Percentiles rank a stretch among this genome's conserved stretches.
phyloP scores from a whole-genome alignment of 2,113 vertebrate genomes.

The Dinomys branickii region DNA sequence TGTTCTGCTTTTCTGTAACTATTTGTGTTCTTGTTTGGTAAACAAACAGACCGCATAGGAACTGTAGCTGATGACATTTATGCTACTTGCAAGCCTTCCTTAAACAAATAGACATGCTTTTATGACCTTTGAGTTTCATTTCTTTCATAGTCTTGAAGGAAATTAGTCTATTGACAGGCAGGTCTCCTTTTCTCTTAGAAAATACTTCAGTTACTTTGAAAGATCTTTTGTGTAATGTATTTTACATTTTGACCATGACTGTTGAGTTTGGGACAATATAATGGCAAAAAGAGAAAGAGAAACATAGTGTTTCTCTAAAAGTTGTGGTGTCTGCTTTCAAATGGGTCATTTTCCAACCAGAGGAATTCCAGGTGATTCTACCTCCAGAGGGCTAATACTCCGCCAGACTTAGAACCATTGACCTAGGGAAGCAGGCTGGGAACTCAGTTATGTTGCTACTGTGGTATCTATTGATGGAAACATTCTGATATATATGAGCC shows the following conservation, averaged over 20 bases:
- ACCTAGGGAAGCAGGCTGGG: fast-evolving
- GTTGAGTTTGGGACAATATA: not conserved
- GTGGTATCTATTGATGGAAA: slow-evolving; percentile 58
- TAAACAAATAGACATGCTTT: slow-evolving; percentile 80
- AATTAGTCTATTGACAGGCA: not conserved
- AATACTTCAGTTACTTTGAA: not conserved
- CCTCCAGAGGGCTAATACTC: slow-evolving; percentile 44
- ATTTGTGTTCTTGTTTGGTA: slow-evolving; percentile 85
- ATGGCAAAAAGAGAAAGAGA: slow-evolving; percentile 45
- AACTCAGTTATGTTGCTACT: not conserved
- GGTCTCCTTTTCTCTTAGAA: not conserved
- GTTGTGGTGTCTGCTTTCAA: slow-evolving; percentile 73
- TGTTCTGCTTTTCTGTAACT: slow-evolving; percentile 84
- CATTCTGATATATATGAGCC: slow-evolving; percentile 71
- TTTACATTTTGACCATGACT: not conserved
- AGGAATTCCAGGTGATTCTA: slow-evolving; percentile 47
- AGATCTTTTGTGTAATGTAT: not conserved
- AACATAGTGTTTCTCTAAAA: not conserved
- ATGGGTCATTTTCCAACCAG: not conserved
- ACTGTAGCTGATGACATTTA: slow-evolving; percentile 86
- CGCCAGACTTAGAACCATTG: slow-evolving; percentile 16
- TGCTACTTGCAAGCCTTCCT: slow-evolving; percentile 86
- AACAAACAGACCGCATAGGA: slow-evolving; percentile 84
- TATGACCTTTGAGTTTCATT: slow-evolving; percentile 81
- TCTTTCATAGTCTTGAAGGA: slow-evolving; percentile 74